These are phyloP conservation scores for Ormia ochracea DNA, from an alignment of 2,888 invertebrate species.

Conservation along the genomic window DNA sequence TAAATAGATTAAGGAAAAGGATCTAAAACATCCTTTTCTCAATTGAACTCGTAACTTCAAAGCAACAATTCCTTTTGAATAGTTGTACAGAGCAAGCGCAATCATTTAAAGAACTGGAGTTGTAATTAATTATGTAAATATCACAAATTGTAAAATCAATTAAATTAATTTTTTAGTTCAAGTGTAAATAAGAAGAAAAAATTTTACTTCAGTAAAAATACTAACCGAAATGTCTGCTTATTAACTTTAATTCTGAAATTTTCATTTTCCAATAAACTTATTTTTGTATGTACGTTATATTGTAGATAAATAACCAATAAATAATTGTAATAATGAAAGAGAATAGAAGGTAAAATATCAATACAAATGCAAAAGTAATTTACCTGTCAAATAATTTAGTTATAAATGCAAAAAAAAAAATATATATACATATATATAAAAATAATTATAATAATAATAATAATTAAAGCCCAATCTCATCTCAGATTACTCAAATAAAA, in stretches of 20 bases:
- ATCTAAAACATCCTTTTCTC: background rate
- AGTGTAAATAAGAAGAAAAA: background rate
- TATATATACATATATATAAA: background rate
- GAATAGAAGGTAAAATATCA: conserved; percentile 7
- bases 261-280: background rate
- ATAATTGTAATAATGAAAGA: conserved; percentile 6
- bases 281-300: conserved; percentile 46
- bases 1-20: background rate
- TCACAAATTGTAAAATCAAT: conserved; percentile 5
- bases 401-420: conserved; percentile 32
- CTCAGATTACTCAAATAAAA: conserved; percentile 54
- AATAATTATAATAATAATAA: conserved; percentile 19
- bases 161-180: conserved; percentile 17
- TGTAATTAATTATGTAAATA: conserved; percentile 28
- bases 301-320: conserved; percentile 54
- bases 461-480: conserved; percentile 47
- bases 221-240: conserved; percentile 1
- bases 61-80: background rate
- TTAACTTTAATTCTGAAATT: background rate
- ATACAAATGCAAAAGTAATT: conserved; percentile 42
- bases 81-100: background rate
- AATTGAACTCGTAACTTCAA: background rate
- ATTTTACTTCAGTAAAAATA: background rate
- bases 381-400: conserved; percentile 43
- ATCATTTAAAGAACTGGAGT: background rate